phyloP scores from a whole-genome alignment of 2,113 vertebrate genomes.

The Scalopus aquaticus region DNA sequence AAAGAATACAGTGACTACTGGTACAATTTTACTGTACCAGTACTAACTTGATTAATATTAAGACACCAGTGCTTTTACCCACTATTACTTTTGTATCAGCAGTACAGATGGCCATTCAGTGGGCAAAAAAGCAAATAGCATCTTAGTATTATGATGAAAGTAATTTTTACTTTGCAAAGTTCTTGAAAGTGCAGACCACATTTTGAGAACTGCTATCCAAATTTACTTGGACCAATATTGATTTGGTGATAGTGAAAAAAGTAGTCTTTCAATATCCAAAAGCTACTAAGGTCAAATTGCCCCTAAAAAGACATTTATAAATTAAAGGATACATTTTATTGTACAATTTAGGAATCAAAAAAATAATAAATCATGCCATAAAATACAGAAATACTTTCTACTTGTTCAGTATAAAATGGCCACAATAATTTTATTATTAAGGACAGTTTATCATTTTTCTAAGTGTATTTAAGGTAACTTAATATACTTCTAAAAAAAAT shows the following conservation, averaged over 20 bases:
- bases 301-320: conserved; percentile 3
- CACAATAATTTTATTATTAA: conserved; percentile 45
- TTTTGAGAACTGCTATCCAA: neutral
- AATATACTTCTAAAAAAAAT: conserved; percentile 22
- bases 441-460: neutral
- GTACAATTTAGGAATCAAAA: conserved; percentile 17
- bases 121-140: neutral
- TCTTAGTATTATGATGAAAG: neutral
- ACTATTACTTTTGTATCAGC: neutral
- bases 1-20: neutral
- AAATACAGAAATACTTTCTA: neutral
- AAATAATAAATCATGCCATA: neutral
- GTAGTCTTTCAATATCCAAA: neutral
- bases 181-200: neutral
- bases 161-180: neutral
- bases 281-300: neutral
- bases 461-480: conserved; percentile 4
- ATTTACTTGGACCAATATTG: neutral
- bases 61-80: neutral
- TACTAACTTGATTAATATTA: neutral
- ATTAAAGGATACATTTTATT: conserved; percentile 27
- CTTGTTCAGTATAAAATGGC: neutral
- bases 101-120: neutral
- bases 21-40: neutral
- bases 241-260: neutral